phyloP scores from a whole-genome alignment of 2,113 vertebrate species.

The Gymnarchus niloticus region DNA sequence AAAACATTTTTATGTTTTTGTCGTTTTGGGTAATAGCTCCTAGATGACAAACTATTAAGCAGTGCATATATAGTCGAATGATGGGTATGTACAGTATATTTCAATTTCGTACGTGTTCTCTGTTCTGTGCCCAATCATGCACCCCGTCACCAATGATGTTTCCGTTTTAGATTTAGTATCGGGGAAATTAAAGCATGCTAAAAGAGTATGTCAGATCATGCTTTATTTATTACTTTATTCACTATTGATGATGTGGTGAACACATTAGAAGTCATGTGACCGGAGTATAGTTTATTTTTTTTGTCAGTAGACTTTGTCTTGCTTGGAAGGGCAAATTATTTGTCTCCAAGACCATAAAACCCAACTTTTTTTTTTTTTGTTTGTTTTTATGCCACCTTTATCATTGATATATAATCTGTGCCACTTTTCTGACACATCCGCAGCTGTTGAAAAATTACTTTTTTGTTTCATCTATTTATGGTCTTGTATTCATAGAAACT shows the following conservation, averaged over 20 bases:
- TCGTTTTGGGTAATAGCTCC: background rate
- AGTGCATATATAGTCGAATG: background rate
- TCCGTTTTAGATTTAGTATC: background rate
- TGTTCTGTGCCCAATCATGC: background rate
- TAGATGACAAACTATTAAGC: background rate
- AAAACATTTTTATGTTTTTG: too few species aligned
- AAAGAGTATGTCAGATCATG: background rate
- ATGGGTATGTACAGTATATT: background rate
- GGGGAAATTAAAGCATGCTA: background rate
- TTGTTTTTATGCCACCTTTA: background rate
- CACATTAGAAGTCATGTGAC: too few species aligned
- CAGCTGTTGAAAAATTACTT: constrained; percentile 4
- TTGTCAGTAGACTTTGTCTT: background rate
- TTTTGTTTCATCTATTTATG: background rate
- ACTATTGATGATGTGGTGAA: too few species aligned
- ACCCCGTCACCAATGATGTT: too few species aligned
- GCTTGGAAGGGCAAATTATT: background rate
- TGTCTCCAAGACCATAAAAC: background rate
- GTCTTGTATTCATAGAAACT: background rate
- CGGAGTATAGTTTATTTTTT: too few species aligned
- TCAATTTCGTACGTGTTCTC: background rate
- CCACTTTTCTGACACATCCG: background rate
- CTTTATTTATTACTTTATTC: background rate
- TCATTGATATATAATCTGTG: background rate
- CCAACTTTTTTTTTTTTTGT: background rate